Percentiles rank a stretch among this genome's conserved stretches.
Evolutionary conservation across 2,797 vertebrate genomes (phyloP).

Genomic region (Masticophis lateralis): DNA sequence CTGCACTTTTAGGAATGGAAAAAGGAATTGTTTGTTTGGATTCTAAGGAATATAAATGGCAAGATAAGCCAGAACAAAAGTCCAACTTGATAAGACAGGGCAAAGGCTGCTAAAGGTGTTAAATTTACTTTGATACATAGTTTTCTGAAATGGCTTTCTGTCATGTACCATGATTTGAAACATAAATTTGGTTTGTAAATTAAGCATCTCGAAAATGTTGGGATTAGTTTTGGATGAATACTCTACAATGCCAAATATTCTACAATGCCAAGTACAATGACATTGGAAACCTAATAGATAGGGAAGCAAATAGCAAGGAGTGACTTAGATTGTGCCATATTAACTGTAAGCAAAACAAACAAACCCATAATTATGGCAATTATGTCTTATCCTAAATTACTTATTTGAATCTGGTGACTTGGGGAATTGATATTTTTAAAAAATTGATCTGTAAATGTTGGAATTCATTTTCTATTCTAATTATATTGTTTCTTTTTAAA

Average conservation of each 20-base stretch:
- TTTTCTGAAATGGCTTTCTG: not conserved
- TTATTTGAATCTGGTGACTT: not conserved
- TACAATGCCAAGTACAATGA: not conserved
- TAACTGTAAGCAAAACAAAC: not conserved
- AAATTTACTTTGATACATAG: not conserved
- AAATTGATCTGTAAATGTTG: not conserved
- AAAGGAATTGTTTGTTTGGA: not conserved
- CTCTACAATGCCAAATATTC: not conserved
- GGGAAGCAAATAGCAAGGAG: not conserved
- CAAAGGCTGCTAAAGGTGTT: not conserved
- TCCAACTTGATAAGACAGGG: slow-evolving; percentile 40
- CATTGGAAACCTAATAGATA: not conserved
- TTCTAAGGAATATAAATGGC: not conserved
- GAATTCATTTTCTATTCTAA: not conserved
- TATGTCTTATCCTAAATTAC: not conserved
- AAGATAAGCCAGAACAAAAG: slow-evolving; percentile 32
- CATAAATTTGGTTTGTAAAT: not conserved
- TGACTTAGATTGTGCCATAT: not conserved
- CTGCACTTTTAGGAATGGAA: not conserved
- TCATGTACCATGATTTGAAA: not conserved
- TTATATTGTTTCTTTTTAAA: not conserved
- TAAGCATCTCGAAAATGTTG: not conserved
- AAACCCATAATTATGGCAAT: not conserved
- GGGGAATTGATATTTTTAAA: not conserved
- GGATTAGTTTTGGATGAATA: not conserved